phyloP scores from a whole-genome alignment of 2,888 invertebrate genomes.

The Patella depressa region DNA sequence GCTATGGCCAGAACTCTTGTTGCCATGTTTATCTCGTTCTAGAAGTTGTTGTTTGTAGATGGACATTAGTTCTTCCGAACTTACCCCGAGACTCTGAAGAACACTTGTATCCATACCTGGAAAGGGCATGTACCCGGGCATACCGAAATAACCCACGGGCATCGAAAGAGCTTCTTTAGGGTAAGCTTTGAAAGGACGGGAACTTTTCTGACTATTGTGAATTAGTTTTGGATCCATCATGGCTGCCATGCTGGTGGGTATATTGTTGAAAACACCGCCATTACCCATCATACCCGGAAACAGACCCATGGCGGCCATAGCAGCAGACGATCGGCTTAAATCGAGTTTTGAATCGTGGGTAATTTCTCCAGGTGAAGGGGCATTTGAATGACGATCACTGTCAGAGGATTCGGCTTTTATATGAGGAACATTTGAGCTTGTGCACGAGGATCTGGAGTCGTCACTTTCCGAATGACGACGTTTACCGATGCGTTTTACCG shows the following conservation, averaged over 20 bases:
- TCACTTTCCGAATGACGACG: conserved; percentile 20
- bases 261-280: conserved; percentile 18
- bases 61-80: conserved; percentile 60
- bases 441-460: conserved; percentile 16
- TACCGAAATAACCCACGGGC: conserved; percentile 71
- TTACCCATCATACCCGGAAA: conserved; percentile 23
- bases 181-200: conserved; percentile 75
- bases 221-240: conserved; percentile 17
- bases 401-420: not conserved
- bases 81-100: conserved; percentile 49
- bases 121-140: conserved; percentile 54
- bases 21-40: conserved; percentile 45
- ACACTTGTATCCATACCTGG: conserved; percentile 52
- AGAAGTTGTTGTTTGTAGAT: conserved; percentile 61
- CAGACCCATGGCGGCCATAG: conserved; percentile 18
- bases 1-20: conserved; percentile 1
- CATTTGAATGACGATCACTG: conserved; percentile 24
- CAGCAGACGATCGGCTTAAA: conserved; percentile 35
- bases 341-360: conserved; percentile 21
- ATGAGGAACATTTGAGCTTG: conserved; percentile 14
- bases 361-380: conserved; percentile 17
- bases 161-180: conserved; percentile 80
- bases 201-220: conserved; percentile 39
- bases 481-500: conserved; percentile 46
- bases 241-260: conserved; percentile 21